Evolutionary conservation across 2,888 invertebrate genomes (phyloP), one percentile per base, ranked within the genome.

Genomic region (Tiliacea citrago): DNA sequence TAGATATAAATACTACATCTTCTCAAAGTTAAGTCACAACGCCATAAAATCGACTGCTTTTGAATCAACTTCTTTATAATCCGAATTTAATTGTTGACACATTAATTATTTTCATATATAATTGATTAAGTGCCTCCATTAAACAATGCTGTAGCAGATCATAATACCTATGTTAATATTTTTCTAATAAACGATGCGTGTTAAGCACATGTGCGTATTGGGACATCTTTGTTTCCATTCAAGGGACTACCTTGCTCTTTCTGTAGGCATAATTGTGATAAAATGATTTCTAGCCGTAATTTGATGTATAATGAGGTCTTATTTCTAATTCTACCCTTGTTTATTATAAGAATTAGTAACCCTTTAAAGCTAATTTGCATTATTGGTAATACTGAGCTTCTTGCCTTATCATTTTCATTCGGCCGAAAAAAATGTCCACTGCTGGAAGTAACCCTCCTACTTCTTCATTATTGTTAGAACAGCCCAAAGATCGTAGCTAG

Each of bases 91-190:
- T 45, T n/a, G 57, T 53, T 81, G 83, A 83, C 83, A 71, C 35
- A 61, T 84, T 70, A 84, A 81, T 84, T 57, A n/a, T n/a, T n/a
- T n/a, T 81, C 35, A 18, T n/a, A 75, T 73, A n/a, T 68, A 77
- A 79, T 66, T 79, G 72, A 80, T 75, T 85, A 58, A 75, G 65
- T 83, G 45, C n/a, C 24, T 58, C 35, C 67, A 49, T 66, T 71
- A 63, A 75, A 81, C 81, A 83, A 76, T 81, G 60, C 53, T n/a
- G 8, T 1, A 63, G 61, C 47, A 61, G 45, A 77, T 70, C 57
- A 57, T 63, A 62, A 9, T 57, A 39, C 39, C 39, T 39, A 57
- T 21, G 47, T 55, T 58, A 63, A 66, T 60, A 47, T 63, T 76
- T 77, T 68, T 53, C 55, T 53, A 6, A 49, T 3, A 53, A 71